These are phyloP conservation scores for Ispidina picta DNA, from an alignment of 2,797 vertebrate genomes.

Conservation along the genomic window DNA sequence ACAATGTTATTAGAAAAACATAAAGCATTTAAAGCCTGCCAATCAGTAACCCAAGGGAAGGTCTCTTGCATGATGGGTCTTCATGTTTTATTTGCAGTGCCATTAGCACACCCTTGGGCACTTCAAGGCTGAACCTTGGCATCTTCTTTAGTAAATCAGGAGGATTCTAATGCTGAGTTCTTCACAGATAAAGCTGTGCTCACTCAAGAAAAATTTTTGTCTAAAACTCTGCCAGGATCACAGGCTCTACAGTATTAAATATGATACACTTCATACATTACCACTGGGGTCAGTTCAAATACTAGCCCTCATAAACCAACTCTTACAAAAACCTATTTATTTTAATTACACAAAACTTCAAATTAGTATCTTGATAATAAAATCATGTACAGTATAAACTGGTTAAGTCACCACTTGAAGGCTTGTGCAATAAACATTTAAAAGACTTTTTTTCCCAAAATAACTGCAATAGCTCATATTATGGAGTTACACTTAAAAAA, in stretches of 20 bases:
- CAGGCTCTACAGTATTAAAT: not conserved
- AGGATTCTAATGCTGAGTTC: not conserved
- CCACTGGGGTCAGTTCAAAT: not conserved
- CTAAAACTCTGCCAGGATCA: not conserved
- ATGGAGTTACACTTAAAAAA: not conserved
- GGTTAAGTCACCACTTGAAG: not conserved
- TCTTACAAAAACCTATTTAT: too few species aligned
- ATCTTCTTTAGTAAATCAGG: not conserved
- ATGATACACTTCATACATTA: not conserved
- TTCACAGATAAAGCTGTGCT: not conserved
- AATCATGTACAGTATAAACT: not conserved
- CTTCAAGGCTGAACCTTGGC: not conserved
- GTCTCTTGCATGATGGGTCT: rapidly evolving
- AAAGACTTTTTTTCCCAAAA: not conserved
- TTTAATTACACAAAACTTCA: not conserved
- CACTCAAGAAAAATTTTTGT: not conserved
- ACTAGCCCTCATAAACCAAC: not conserved
- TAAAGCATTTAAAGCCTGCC: not conserved
- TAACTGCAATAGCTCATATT: not conserved
- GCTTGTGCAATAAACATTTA: not conserved
- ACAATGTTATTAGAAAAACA: rapidly evolving
- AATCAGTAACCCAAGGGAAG: not conserved
- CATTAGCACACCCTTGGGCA: not conserved
- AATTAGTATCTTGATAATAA: not conserved
- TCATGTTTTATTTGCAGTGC: not conserved